phyloP scores from a whole-genome alignment of 2,113 vertebrate species.

The Xenopus laevis region DNA sequence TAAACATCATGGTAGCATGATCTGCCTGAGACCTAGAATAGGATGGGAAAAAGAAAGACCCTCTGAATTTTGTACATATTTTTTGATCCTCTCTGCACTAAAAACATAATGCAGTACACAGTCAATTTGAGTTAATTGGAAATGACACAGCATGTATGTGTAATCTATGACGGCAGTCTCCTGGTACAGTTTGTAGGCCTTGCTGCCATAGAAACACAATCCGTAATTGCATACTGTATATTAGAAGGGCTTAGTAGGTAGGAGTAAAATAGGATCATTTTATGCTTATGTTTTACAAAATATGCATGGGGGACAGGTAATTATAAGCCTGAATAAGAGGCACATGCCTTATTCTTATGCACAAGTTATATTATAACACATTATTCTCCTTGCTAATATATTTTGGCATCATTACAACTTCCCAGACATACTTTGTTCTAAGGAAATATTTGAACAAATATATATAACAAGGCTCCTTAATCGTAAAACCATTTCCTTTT shows the following conservation, averaged over 20 bases:
- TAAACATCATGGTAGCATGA: slow-evolving; percentile 84
- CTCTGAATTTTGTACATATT: slow-evolving; percentile 81
- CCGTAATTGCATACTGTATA: slow-evolving; percentile 52
- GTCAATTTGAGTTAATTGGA: slow-evolving; percentile 96
- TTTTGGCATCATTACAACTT: accelerated
- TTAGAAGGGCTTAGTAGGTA: slow-evolving; percentile 56
- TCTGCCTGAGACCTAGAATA: slow-evolving; percentile 77
- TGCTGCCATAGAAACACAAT: slow-evolving; percentile 75
- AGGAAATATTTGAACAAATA: not conserved
- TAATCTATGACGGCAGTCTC: slow-evolving; percentile 85
- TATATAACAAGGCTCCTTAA: not conserved
- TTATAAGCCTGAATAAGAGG: not conserved
- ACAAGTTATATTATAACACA: slow-evolving; percentile 1
- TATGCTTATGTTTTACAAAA: slow-evolving; percentile 43
- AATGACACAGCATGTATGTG: slow-evolving; percentile 90
- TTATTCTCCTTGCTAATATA: slow-evolving; percentile 12
- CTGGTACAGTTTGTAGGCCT: slow-evolving; percentile 77
- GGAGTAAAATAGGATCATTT: slow-evolving; percentile 47
- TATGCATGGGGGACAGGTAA: slow-evolving; percentile 16
- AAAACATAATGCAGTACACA: slow-evolving; percentile 84
- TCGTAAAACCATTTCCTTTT: not conserved
- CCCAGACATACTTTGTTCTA: not conserved
- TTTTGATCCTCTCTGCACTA: slow-evolving; percentile 92
- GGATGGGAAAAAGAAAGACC: slow-evolving; percentile 68
- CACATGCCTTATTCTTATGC: not conserved